Conservation (phyloP, 2,797 vertebrate genomes). For the Acridotheres tristis region DNA sequence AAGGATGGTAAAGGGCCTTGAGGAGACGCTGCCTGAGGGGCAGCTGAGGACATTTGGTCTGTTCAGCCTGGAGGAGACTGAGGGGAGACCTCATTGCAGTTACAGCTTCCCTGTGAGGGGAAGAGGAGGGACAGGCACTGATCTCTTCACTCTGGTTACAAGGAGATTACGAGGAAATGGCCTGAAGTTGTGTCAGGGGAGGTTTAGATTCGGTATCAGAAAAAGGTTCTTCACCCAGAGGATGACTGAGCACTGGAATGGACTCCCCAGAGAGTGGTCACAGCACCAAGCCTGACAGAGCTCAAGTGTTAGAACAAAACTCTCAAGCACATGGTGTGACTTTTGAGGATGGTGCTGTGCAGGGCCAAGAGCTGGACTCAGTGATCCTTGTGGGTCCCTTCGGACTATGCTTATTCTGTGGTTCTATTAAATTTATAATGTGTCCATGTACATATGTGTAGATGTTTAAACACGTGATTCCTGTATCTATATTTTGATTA, state of each 20-base stretch:
- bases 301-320: not conserved
- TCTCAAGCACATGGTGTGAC: not conserved
- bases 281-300: not conserved
- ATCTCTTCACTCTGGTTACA: not conserved
- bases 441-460: not conserved
- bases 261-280: not conserved
- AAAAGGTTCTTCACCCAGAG: not conserved
- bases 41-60: not conserved
- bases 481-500: not conserved
- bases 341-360: not conserved
- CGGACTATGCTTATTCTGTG: not conserved
- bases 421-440: not conserved
- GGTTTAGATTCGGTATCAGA: fast-evolving
- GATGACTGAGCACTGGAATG: not conserved
- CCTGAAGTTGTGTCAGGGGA: not conserved
- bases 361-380: no score
- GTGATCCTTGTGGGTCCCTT: not conserved
- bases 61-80: not conserved
- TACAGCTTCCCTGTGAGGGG: not conserved
- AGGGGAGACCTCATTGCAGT: not conserved
- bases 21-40: not conserved
- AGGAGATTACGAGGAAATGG: not conserved
- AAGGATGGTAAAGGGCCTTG: not conserved
- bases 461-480: not conserved
- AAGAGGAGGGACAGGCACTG: no score